Evolutionary conservation across 2,113 vertebrate species (phyloP).

Genomic region (Odontesthes bonariensis): DNA sequence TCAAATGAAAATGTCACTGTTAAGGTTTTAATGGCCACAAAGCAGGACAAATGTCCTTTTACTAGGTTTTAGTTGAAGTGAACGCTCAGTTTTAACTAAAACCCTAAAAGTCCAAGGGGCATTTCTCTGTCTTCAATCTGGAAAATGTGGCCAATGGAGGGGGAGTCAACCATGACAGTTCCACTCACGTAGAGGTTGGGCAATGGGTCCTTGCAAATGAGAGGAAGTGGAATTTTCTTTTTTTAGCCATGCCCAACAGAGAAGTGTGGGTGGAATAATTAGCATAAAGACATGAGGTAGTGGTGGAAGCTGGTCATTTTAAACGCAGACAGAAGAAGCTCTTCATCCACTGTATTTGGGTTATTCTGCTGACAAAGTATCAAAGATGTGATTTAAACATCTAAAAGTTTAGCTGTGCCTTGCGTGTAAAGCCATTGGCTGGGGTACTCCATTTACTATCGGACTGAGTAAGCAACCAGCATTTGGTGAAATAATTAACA

Average conservation of each 20-base stretch:
- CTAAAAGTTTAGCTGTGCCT: background rate
- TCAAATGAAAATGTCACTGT: background rate
- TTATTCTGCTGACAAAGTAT: background rate
- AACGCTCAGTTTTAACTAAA: background rate
- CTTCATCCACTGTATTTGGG: background rate
- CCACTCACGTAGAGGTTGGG: background rate
- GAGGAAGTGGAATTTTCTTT: slow-evolving; percentile 38
- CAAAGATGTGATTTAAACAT: background rate
- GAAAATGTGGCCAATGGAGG: slow-evolving; percentile 14
- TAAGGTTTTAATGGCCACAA: background rate
- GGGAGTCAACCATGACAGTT: background rate
- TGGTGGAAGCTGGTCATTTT: slow-evolving; percentile 7
- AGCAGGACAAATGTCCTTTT: slow-evolving; percentile 5
- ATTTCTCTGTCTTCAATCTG: slow-evolving; percentile 2
- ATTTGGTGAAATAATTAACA: background rate
- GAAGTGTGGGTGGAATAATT: slow-evolving; percentile 19
- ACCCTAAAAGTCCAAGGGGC: background rate
- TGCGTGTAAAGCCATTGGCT: background rate
- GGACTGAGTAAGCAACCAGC: background rate
- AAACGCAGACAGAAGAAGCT: background rate
- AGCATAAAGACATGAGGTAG: background rate
- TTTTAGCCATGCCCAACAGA: slow-evolving; percentile 9
- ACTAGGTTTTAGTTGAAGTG: background rate
- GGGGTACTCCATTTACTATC: background rate
- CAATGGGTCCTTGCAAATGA: slow-evolving; percentile 18